A percentile compares a stretch with the other conserved stretches of the same genome.
phyloP scores from a whole-genome alignment of 2,888 invertebrate species.

The Trilocha varians region DNA sequence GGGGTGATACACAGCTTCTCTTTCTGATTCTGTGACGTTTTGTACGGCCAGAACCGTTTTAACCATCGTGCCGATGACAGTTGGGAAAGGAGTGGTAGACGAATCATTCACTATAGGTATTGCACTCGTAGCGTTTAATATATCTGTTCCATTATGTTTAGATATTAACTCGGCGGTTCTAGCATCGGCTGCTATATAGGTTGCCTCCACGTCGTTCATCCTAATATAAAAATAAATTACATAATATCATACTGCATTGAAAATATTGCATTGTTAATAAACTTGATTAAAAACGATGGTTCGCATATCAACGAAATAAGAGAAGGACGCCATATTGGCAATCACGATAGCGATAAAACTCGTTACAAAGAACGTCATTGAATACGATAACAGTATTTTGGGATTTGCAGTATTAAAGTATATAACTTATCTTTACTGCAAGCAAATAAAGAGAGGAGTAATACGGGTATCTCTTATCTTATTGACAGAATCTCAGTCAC shows the following conservation, averaged over 20 bases:
- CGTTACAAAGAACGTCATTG: too few relatives aligned
- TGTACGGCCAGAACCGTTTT: constrained; percentile 38
- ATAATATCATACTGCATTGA: too few relatives aligned
- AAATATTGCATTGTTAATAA: too few relatives aligned
- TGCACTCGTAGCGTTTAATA: constrained; percentile 1
- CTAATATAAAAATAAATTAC: constrained; percentile 25
- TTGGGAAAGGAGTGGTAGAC: constrained; percentile 25
- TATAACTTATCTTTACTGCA: too few relatives aligned
- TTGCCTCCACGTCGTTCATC: constrained; percentile 55
- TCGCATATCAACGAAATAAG: too few relatives aligned
- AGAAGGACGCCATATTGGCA: too few relatives aligned
- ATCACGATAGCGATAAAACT: too few relatives aligned
- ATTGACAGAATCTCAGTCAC: not conserved
- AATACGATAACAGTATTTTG: too few relatives aligned
- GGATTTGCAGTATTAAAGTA: too few relatives aligned
- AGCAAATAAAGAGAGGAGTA: too few relatives aligned
- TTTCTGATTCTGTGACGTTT: constrained; percentile 26
- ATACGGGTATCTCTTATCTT: not conserved
- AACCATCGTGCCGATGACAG: constrained; percentile 40
- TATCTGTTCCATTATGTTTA: constrained; percentile 1
- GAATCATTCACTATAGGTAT: constrained; percentile 11
- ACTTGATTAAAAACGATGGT: too few relatives aligned
- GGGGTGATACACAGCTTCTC: constrained; percentile 30
- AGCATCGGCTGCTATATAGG: constrained; percentile 8
- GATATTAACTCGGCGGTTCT: not conserved